Evolutionary conservation across 2,888 invertebrate genomes (phyloP).

Genomic region (Sinopyrophorus schimmeli): DNA sequence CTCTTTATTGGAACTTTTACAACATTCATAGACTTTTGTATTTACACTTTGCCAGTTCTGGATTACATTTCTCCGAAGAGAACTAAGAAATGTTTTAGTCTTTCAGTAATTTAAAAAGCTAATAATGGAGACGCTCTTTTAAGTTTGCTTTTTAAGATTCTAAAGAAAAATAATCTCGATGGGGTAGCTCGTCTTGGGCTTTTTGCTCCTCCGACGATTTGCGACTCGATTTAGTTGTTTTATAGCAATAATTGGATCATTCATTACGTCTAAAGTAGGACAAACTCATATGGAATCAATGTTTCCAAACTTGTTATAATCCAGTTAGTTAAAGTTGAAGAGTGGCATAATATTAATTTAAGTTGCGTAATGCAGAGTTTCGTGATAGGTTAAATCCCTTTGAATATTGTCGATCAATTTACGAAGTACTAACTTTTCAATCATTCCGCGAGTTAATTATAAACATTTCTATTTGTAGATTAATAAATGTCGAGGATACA

Average conservation of each 20-base stretch:
- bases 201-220: no score
- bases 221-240: no score
- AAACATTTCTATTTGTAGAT: slow-evolving; percentile 7
- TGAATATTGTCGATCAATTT: slow-evolving; percentile 19
- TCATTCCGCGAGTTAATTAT: slow-evolving; percentile 1
- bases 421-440: slow-evolving; percentile 10
- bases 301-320: not conserved
- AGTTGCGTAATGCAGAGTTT: slow-evolving; percentile 7
- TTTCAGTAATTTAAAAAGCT: no score
- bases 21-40: slow-evolving; percentile 18
- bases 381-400: slow-evolving; percentile 24
- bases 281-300: not conserved
- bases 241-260: not conserved
- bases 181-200: no score
- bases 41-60: slow-evolving; percentile 8
- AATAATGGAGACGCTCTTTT: no score
- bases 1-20: slow-evolving; percentile 19
- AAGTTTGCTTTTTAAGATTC: no score
- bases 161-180: no score
- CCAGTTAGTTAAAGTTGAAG: slow-evolving; percentile 5
- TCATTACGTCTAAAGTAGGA: not conserved
- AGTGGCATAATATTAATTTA: slow-evolving; percentile 5
- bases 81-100: no score
- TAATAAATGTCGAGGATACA: no score
- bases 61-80: slow-evolving; percentile 17